Evolutionary conservation across 23 tunicate species (phyloP), one percentile per base, ranked within the genome.

Genomic region (Phallusia fumigata): DNA sequence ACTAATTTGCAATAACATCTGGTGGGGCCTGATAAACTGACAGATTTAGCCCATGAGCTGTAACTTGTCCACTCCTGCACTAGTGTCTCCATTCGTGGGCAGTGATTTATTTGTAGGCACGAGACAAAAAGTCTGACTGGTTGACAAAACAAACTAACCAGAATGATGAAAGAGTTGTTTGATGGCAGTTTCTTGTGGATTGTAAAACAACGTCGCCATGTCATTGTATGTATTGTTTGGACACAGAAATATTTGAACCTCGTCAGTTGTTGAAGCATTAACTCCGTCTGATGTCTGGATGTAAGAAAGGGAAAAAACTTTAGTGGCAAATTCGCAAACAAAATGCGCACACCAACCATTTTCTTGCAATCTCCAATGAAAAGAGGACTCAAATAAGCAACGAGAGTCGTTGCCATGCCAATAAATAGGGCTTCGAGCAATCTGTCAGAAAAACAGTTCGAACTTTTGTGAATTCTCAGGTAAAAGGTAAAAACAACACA

Each of bases 141-240:
- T 40, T 40, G 5, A 40, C 47, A 78, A 53, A 15, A 74, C 12
- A 47, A 28, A 45, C 44, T 33, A 34, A 84, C 85, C 84, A 0
- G 91, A 81, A 6, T 84, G 52, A 79, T 94, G 98, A 64, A 94
- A 94, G n/a, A 94, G 44, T 45, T 85, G 93, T 52, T 94, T 94
- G 83, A 94, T 91, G 34, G 89, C 90, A 8, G 80, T 75, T 82
- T 97, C 99, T 40, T 97, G 99, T 47, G 88, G 79, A 36, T 92
- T 93, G 82, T 86, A 97, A 34, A 89, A 97, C 82, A 97, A 78
- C 21, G 94, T 85, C 0, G 97, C 93, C 99, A 97, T 93, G 76
- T 89, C 90, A 65, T 97, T 97, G 69, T 97, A 97, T 30, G 92
- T 53, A 8, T 88, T 90, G 74, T 83, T 80, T 12, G 85, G 65